Conservation (phyloP, 2,113 vertebrate species). For the Vombatus ursinus region DNA sequence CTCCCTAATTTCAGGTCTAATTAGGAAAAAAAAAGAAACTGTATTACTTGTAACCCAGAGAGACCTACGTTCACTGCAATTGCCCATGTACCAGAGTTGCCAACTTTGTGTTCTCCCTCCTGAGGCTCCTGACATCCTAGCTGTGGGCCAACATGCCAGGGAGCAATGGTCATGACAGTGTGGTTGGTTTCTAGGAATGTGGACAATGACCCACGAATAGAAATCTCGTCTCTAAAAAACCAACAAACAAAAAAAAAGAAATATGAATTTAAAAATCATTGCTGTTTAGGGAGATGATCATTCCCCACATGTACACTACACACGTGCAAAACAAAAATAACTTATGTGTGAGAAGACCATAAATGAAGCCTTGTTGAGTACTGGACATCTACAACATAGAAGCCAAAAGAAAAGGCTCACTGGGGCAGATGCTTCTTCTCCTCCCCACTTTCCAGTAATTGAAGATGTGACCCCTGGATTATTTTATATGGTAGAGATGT, state of each 20-base stretch:
- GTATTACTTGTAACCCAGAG: not conserved
- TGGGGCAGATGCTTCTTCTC: not conserved
- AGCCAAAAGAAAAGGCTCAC: not conserved
- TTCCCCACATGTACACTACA: not conserved
- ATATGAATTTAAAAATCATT: conserved; percentile 13
- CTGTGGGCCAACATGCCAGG: not conserved
- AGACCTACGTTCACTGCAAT: not conserved
- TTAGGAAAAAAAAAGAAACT: not conserved
- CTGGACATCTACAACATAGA: not conserved
- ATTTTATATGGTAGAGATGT: not conserved
- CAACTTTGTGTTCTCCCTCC: not conserved
- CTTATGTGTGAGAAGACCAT: not conserved
- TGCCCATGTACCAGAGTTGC: not conserved
- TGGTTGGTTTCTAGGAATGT: not conserved
- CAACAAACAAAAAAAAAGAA: not conserved
- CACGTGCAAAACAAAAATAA: not conserved
- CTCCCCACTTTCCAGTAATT: conserved; percentile 2
- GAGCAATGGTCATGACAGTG: not conserved
- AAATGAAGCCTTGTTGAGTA: not conserved
- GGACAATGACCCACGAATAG: conserved; percentile 20
- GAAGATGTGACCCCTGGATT: not conserved
- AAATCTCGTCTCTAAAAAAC: not conserved
- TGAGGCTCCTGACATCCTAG: not conserved
- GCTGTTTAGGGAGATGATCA: conserved; percentile 25
- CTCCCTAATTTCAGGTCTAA: not conserved